phyloP scores from a whole-genome alignment of 2,113 vertebrate species.

The Apteryx owenii region DNA sequence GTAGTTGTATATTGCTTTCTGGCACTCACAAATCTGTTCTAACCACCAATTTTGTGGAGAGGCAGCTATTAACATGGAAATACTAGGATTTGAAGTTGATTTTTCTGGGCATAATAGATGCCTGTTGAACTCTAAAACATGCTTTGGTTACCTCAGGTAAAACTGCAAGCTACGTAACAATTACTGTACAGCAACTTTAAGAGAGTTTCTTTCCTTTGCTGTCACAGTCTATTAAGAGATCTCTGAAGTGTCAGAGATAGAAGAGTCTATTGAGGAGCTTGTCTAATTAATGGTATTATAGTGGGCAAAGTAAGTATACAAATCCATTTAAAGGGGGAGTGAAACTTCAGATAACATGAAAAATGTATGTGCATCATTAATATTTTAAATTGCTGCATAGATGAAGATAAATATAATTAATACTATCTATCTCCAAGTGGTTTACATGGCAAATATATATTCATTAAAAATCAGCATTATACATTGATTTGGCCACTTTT shows the following conservation, averaged over 20 bases:
- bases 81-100: not conserved
- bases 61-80: not conserved
- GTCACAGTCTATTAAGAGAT: not conserved
- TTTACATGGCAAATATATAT: not conserved
- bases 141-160: not conserved
- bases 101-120: not conserved
- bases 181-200: not conserved
- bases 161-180: not conserved
- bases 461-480: not conserved
- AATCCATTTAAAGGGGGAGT: conserved; percentile 1
- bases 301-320: conserved; percentile 18
- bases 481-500: not conserved
- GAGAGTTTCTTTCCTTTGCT: not conserved
- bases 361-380: conserved; percentile 27
- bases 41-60: not conserved
- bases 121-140: not conserved
- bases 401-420: conserved; percentile 31
- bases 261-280: not conserved
- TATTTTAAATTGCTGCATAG: conserved; percentile 30
- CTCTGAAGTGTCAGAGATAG: not conserved
- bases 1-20: not conserved
- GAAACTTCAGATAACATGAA: conserved; percentile 37
- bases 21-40: not conserved
- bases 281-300: conserved; percentile 13
- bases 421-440: not conserved